Evolutionary conservation across 2,888 invertebrate species (phyloP), one percentile per base, ranked within the genome.

Genomic region (Siphlonurus alternatus): DNA sequence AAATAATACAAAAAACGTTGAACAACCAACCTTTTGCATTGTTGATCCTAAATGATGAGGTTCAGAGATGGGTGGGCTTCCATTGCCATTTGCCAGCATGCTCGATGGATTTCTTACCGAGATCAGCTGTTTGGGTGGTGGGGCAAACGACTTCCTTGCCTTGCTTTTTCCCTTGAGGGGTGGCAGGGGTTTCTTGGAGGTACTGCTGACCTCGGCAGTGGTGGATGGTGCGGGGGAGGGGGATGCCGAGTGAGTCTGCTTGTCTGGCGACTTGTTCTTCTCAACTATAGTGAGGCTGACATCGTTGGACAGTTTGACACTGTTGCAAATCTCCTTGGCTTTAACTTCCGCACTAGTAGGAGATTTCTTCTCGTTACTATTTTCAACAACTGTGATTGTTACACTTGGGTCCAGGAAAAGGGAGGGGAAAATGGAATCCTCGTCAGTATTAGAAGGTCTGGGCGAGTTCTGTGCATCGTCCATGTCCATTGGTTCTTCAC

Each of bases 341-440:
- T 61, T 61, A 19, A 65, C 60, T 23, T 66, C 59, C 61, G 61
- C 23, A 20, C 19, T 51, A 2, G 60, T 19, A 24, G 23, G 51
- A 56, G 23, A 25, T 51, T 56, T 63, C 20, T 23, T 63, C n/a
- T 25, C 53, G 24, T 25, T 64, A 25, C 64, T 64, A 25, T 66
- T 63, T 24, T 64, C 66, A 15, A 68, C 63, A 19, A 69, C 64
- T 20, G 68, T 68, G n/a, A 69, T 68, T 10, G 69, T 69, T 53
- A 69, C 66, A 62, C 67, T 69, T 18, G 68, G 69, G 25, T 69
- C 68, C 15, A 68, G 64, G 62, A 66, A 68, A 61, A 68, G 63
- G 10, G 67, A 66, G 1, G 67, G 67, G 24, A 67, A 66, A n/a
- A 68, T 60, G 19, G 61, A 65, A 25, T 68, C 68, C 23, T 67